Percentiles rank a stretch among this genome's conserved stretches.
Conservation (phyloP, 2,797 vertebrate genomes). For the Synanceia verrucosa region DNA sequence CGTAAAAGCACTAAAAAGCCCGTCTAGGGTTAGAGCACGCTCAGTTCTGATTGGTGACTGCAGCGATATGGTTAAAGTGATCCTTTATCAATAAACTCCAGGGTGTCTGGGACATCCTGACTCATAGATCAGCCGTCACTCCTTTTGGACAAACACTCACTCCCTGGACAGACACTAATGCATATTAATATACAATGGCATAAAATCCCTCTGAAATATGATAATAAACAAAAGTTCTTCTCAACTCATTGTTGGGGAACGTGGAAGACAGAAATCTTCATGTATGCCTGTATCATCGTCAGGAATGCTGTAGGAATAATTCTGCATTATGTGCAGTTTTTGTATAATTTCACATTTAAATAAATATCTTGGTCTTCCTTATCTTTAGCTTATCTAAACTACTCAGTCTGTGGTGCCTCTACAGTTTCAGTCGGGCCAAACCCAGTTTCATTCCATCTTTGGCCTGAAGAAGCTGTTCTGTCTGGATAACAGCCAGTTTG, state of each 20-base stretch:
- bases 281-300: background rate
- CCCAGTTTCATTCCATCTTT: background rate
- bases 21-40: background rate
- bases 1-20: background rate
- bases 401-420: conserved; percentile 3
- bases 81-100: background rate
- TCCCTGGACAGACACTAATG: background rate
- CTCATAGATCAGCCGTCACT: background rate
- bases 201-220: background rate
- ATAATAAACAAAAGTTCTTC: background rate
- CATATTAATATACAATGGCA: background rate
- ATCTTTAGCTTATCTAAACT: background rate
- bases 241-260: background rate
- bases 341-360: background rate
- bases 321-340: background rate
- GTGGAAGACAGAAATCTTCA: background rate
- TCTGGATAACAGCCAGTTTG: background rate
- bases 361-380: background rate
- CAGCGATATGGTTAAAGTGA: background rate
- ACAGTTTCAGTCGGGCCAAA: conserved; percentile 5
- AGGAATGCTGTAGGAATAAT: background rate
- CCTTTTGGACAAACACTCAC: background rate
- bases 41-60: background rate
- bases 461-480: background rate
- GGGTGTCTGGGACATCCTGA: background rate